Base-by-base conservation (phyloP, 2,888 invertebrate genomes). In the Antheraea assamensis region DNA sequence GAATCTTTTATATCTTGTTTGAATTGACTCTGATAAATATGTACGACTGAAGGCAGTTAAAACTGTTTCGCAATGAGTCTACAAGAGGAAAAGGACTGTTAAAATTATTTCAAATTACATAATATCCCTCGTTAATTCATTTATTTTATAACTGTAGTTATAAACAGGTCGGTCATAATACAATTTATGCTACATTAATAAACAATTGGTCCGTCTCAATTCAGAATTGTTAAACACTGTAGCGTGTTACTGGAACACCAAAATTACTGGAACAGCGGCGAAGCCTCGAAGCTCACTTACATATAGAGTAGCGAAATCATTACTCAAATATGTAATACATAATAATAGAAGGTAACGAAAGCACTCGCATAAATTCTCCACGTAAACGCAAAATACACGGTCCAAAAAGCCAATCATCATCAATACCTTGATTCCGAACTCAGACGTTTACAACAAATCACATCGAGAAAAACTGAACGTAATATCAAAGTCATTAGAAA, bases 121-220 rank as follows among this genome's bases (percentile, higher is more conserved):
- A 75, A 79, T 68, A 24, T 68, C 72, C 58, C 21, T 27, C 75
- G 77, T 78, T 78, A 77, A 75, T 78, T 71, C 71, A 70, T 72
- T 75, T 77, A 72, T 71, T 75, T 79, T 77, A 77, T 75, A 78
- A 80, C 77, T 83, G 84, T 82, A 86, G 87, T 82, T 80, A 83
- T 80, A 86, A 87, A 83, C 82, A 79, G 76, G 80, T 76, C 78
- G 78, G 79, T 81, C 74, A 79, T 80, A 81, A 81, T 79, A 81
- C 77, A 83, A 87, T 88, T 90, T 90, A 92, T 84, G 82, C 90
- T 92, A 91, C 86, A 87, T 90, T 92, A 92, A 86, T 84, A 86
- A 85, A 90, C 89, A 89, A 84, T 92, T 92, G 92, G 92, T 92
- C 92, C 92, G 81, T 90, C 30, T 64, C 88, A 85, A 89, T 87